Conservation (phyloP, 2,888 invertebrate species). For the Lissocephala sabroskyi region DNA sequence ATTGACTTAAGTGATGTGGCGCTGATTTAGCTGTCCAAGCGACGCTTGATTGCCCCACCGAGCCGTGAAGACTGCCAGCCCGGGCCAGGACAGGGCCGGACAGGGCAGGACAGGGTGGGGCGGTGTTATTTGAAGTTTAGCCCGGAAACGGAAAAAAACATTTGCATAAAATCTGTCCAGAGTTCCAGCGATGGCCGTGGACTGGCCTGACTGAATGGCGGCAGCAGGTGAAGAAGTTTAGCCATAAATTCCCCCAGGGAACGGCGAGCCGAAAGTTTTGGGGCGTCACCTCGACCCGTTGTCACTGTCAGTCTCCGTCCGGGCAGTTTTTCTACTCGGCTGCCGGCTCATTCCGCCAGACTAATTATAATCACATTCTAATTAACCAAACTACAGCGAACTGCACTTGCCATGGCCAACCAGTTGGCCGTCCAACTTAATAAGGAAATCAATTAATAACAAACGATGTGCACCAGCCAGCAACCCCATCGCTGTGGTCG, state of each 20-base stretch:
- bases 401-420: constrained; percentile 17
- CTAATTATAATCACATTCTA: constrained; percentile 60
- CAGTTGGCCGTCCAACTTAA: constrained; percentile 36
- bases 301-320: too few species aligned
- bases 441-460: constrained; percentile 63
- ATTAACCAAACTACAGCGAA: constrained; percentile 51
- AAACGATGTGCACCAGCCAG: constrained; percentile 39
- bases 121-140: not conserved
- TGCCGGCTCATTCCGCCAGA: constrained; percentile 27
- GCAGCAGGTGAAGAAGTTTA: too few species aligned
- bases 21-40: constrained; percentile 9
- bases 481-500: constrained; percentile 18
- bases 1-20: constrained; percentile 6
- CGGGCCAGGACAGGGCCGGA: not conserved
- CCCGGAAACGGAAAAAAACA: constrained; percentile 13
- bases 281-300: too few species aligned
- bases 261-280: not conserved
- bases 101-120: not conserved
- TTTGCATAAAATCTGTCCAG: not conserved
- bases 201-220: not conserved
- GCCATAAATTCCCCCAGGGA: too few species aligned
- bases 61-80: too few species aligned
- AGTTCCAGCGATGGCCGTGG: not conserved
- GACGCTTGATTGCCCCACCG: not conserved
- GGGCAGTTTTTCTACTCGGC: too few species aligned